phyloP scores from a whole-genome alignment of 2,888 invertebrate species.

The Orchesella flavescens region DNA sequence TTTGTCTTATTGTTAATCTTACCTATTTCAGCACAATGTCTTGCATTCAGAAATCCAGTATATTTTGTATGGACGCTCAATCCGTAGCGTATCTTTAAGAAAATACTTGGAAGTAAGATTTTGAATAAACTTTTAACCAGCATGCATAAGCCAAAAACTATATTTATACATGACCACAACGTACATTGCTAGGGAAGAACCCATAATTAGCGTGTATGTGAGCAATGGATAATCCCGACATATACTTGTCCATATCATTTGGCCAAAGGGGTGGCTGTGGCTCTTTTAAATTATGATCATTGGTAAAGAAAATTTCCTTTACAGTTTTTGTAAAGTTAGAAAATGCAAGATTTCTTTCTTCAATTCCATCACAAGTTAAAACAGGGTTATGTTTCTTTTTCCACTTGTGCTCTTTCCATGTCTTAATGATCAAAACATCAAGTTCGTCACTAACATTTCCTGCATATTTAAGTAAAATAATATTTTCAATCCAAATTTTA shows the following conservation, averaged over 20 bases:
- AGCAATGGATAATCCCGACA: neutral
- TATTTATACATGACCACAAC: neutral
- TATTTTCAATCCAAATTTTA: too few species aligned
- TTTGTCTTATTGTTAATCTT: too few species aligned
- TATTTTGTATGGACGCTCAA: neutral
- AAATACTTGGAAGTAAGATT: neutral
- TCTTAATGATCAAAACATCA: too few species aligned
- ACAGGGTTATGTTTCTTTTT: too few species aligned
- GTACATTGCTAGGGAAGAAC: neutral
- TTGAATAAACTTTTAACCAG: neutral
- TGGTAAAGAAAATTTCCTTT: too few species aligned
- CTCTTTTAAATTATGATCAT: too few species aligned
- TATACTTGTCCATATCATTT: neutral
- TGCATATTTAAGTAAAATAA: too few species aligned
- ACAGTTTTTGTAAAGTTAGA: too few species aligned
- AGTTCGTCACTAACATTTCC: too few species aligned
- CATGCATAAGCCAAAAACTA: neutral
- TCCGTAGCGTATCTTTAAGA: neutral
- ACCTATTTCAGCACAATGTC: constrained; percentile 1
- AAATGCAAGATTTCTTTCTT: too few species aligned
- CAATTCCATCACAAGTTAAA: too few species aligned
- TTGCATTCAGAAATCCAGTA: neutral
- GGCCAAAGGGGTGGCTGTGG: neutral
- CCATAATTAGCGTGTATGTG: neutral
- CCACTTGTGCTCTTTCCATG: too few species aligned